A percentile compares a stretch with the other conserved stretches of the same genome.
Evolutionary conservation across 2,888 invertebrate genomes (phyloP).

Genomic region (Phlogophora meticulosa): DNA sequence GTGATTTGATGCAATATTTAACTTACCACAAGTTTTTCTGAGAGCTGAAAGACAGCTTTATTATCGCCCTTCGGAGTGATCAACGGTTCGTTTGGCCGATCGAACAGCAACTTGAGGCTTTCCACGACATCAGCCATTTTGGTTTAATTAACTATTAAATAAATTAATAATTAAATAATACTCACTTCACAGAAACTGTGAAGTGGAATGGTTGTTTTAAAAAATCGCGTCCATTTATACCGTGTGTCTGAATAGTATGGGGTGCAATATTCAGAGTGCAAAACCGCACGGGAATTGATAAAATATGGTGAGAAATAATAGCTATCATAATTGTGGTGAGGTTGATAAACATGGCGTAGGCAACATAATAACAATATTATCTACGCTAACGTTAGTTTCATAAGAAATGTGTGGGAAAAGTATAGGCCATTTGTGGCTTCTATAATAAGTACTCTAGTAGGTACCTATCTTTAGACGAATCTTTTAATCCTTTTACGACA

Average conservation of each 20-base stretch:
- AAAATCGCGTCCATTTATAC: conserved; percentile 65
- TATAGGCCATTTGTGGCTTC: too few species aligned
- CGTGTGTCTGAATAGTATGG: conserved; percentile 44
- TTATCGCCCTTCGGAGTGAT: conserved; percentile 92
- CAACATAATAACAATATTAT: background rate
- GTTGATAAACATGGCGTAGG: background rate
- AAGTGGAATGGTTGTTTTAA: conserved; percentile 74
- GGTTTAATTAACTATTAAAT: conserved; percentile 44
- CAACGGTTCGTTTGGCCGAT: conserved; percentile 92
- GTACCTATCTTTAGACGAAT: too few species aligned
- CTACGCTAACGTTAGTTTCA: background rate
- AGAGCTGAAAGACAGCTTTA: conserved; percentile 92
- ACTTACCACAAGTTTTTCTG: conserved; percentile 92
- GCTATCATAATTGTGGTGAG: conserved; percentile 45
- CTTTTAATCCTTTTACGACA: too few species aligned
- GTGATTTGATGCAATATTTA: too few species aligned
- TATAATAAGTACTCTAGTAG: too few species aligned
- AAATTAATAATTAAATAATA: conserved; percentile 45
- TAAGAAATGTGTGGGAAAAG: background rate
- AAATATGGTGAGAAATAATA: conserved; percentile 60
- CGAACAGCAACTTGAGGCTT: conserved; percentile 88
- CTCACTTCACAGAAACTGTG: conserved; percentile 85
- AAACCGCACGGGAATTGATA: conserved; percentile 74
- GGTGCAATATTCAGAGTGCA: conserved; percentile 74
- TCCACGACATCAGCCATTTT: conserved; percentile 76